A percentile compares a stretch with the other conserved stretches of the same genome.
Evolutionary conservation across 1,140 invertebrate genomes (phyloP).

Genomic region (Cyclargus thomasi): DNA sequence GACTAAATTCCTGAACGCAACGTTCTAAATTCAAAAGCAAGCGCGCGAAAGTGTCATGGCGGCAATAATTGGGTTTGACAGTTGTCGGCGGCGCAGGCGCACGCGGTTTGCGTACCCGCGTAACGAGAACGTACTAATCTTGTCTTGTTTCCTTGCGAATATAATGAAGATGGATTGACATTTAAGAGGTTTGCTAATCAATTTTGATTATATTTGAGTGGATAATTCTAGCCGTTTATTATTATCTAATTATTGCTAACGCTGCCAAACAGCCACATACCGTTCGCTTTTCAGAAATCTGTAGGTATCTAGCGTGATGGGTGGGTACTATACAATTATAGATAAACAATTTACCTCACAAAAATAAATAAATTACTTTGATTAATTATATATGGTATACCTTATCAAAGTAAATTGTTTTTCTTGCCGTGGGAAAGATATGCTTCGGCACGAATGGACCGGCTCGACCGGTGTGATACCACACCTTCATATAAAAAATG

Average conservation of each 20-base stretch:
- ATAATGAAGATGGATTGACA: conserved; percentile 28
- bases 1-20: conserved; percentile 41
- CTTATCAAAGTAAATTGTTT: too few species aligned
- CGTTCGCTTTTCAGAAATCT: neutral
- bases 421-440: too few species aligned
- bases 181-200: conserved; percentile 18
- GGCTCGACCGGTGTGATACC: too few species aligned
- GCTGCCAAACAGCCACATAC: neutral
- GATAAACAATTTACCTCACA: too few species aligned
- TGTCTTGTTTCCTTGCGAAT: conserved; percentile 36
- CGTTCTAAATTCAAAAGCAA: conserved; percentile 61
- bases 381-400: too few species aligned
- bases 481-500: too few species aligned
- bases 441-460: too few species aligned
- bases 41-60: conserved; percentile 63
- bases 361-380: too few species aligned
- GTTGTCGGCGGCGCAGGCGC: conserved; percentile 44
- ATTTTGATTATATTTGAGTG: conserved; percentile 14
- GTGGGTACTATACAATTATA: conserved; percentile 18
- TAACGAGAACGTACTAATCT: conserved; percentile 57
- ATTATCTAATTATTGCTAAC: neutral
- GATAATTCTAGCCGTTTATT: conserved; percentile 22
- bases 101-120: conserved; percentile 45
- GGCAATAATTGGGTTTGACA: conserved; percentile 66
- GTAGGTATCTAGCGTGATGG: neutral